Base-by-base conservation (phyloP, 2,113 vertebrate genomes). In the Sporophila hypoxantha region DNA sequence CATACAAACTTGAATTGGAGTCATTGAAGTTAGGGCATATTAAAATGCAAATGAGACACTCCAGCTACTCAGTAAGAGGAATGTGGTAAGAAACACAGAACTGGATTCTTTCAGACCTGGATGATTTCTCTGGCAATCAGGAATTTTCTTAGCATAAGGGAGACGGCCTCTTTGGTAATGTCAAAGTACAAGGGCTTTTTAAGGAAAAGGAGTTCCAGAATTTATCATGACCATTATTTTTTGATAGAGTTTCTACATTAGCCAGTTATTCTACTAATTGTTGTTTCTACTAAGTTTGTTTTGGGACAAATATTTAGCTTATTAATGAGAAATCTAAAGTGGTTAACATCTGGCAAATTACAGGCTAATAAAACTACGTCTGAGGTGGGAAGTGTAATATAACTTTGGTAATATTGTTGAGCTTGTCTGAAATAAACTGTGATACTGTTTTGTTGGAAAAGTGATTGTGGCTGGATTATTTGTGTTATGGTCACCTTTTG, bases 31-130 rank as follows among this genome's bases (percentile, higher is more conserved):
- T 75, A 41, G 29, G 34, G 6, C 0, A 0, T 79, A 76, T 85
- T 83, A 85, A 91, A 93, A 91, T 89, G 80, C 69, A 80, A 77
- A 80, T 88, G 37, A 44, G 30, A 44, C 10, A 10, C 68, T 92
- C 8, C 15, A 85, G 66, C 69, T 83, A 77, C 36, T 74, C 47
- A 27, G 56, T 56, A 49, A 73, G 42, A 79, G 76, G 56, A 76
- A 74, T 56, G 36, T 60, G 29, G n/a, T 42, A 80, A 90, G 57
- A 44, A 85, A 77, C 15, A 52, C 5, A 61, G 56, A 62, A 62
- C 25, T 77, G 59, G 34, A 18, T 85, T 91, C 61, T 75, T 69
- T 52, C 44, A 60, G 52, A 44, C 16, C 19, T 65, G n/a, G 44
- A 34, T 64, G 36, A 47, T 82, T 89, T 68, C 41, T 83, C 57